Evolutionary conservation across 1,140 invertebrate genomes (phyloP).

Genomic region (Manduca sexta): DNA sequence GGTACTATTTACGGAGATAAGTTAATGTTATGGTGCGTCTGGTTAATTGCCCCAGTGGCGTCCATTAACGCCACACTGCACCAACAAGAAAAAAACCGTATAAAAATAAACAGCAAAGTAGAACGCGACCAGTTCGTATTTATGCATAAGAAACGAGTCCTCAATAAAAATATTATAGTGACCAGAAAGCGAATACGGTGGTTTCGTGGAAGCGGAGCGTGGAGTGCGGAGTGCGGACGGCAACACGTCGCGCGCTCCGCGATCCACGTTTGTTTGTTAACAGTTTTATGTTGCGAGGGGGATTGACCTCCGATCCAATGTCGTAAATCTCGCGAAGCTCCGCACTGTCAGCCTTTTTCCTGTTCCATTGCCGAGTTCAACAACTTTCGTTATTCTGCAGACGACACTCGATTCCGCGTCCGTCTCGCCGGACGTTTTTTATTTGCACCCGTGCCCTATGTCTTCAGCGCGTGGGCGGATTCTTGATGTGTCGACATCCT

Average conservation of each 20-base stretch:
- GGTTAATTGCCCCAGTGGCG: slow-evolving; percentile 21
- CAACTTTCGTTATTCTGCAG: slow-evolving; percentile 23
- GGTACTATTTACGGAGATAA: too few relatives aligned
- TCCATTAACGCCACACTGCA: slow-evolving; percentile 17
- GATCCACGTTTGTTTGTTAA: slow-evolving; percentile 3
- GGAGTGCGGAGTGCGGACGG: too few relatives aligned
- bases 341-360: slow-evolving; percentile 28
- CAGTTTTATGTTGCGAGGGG: slow-evolving; percentile 9
- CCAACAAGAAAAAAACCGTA: slow-evolving; percentile 19
- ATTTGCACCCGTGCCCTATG: not conserved
- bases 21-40: too few relatives aligned
- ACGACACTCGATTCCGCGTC: slow-evolving; percentile 14
- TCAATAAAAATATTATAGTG: slow-evolving; percentile 17
- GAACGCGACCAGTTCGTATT: slow-evolving; percentile 6
- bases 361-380: slow-evolving; percentile 28
- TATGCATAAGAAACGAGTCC: slow-evolving; percentile 23
- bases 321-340: slow-evolving; percentile 33
- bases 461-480: too few relatives aligned
- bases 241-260: not conserved
- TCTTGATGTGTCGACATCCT: too few relatives aligned
- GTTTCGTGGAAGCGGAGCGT: slow-evolving; percentile 12
- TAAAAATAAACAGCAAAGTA: slow-evolving; percentile 4
- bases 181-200: slow-evolving; percentile 13
- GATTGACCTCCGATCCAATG: slow-evolving; percentile 26
- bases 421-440: not conserved